Conservation (phyloP, 2,888 invertebrate species). For the Agriopis leucophaearia region DNA sequence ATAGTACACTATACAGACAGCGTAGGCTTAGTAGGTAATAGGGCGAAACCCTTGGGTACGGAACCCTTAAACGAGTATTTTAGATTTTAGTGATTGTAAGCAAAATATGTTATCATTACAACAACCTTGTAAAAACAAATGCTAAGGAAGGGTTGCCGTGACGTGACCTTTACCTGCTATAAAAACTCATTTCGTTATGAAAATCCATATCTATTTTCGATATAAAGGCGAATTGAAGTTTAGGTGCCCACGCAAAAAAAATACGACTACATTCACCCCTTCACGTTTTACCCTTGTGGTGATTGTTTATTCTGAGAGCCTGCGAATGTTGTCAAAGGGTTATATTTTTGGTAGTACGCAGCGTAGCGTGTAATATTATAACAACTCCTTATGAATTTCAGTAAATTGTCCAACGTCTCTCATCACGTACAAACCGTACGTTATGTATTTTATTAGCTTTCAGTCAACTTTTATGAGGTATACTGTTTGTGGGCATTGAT, state of each 20-base stretch:
- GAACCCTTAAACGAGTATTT: too few relatives aligned
- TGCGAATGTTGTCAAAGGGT: slow-evolving; percentile 36
- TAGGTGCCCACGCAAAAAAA: slow-evolving; percentile 6
- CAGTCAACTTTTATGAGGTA: neutral
- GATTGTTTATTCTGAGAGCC: slow-evolving; percentile 35
- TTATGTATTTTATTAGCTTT: neutral
- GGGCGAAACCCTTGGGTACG: too few relatives aligned
- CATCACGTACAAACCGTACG: neutral
- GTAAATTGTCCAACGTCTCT: slow-evolving; percentile 18
- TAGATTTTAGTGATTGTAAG: neutral
- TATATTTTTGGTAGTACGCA: slow-evolving; percentile 18
- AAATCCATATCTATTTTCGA: slow-evolving; percentile 27
- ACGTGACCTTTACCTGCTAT: slow-evolving; percentile 19
- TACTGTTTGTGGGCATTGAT: neutral
- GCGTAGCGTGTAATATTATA: slow-evolving; percentile 32
- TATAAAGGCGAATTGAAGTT: slow-evolving; percentile 20
- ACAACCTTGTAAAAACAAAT: slow-evolving; percentile 6
- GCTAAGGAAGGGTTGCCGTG: neutral
- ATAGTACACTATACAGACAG: too few relatives aligned
- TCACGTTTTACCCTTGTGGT: slow-evolving; percentile 12
- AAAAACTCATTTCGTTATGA: slow-evolving; percentile 19
- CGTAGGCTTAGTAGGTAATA: too few relatives aligned
- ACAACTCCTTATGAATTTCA: slow-evolving; percentile 30
- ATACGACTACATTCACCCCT: slow-evolving; percentile 11
- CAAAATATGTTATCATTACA: neutral